A percentile compares a stretch with the other conserved stretches of the same genome.
phyloP scores from a whole-genome alignment of 1,140 invertebrate genomes.

The Amyelois transitella region DNA sequence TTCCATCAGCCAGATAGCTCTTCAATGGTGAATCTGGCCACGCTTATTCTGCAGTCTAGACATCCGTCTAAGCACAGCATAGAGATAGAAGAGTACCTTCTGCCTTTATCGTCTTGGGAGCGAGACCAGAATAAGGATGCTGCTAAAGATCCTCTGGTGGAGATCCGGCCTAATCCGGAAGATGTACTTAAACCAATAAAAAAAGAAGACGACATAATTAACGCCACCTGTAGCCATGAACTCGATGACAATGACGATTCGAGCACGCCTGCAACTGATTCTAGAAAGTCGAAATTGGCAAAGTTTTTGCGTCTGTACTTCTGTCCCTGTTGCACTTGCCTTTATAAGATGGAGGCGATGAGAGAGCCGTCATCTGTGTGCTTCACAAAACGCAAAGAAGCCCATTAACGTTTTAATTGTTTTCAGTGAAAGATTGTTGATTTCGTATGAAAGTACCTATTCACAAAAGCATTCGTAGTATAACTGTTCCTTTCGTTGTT shows the following conservation, averaged over 20 bases:
- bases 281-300: slow-evolving; percentile 48
- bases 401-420: neutral
- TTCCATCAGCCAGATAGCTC: slow-evolving; percentile 50
- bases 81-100: slow-evolving; percentile 44
- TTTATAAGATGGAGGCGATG: slow-evolving; percentile 57
- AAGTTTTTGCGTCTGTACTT: slow-evolving; percentile 61
- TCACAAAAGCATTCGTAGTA: neutral
- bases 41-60: slow-evolving; percentile 47
- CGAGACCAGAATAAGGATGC: slow-evolving; percentile 16
- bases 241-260: slow-evolving; percentile 17
- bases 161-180: neutral
- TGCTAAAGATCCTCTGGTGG: slow-evolving; percentile 7
- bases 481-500: neutral
- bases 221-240: slow-evolving; percentile 17
- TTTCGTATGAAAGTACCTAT: neutral
- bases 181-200: neutral
- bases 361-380: slow-evolving; percentile 27
- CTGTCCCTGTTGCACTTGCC: slow-evolving; percentile 59
- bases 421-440: neutral
- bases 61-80: slow-evolving; percentile 49
- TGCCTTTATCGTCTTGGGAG: slow-evolving; percentile 59
- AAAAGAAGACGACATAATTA: slow-evolving; percentile 3
- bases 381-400: slow-evolving; percentile 21
- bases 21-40: slow-evolving; percentile 64
- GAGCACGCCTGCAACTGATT: slow-evolving; percentile 23